phyloP scores from a whole-genome alignment of 2,888 invertebrate species.

The Oscheius sp. region DNA sequence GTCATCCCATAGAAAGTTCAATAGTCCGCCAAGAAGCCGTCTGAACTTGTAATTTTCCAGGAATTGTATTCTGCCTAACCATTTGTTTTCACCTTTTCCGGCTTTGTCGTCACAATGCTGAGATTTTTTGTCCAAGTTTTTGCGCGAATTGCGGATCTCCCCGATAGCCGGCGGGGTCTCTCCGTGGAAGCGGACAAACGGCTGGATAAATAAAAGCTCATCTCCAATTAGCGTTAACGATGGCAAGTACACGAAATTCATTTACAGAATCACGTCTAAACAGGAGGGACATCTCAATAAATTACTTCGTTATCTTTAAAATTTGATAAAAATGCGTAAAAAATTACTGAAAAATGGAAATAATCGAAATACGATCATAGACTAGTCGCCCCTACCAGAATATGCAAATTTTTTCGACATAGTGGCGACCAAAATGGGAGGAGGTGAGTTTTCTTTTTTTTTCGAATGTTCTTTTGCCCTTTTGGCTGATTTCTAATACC shows the following conservation, averaged over 20 bases:
- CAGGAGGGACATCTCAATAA: too few species aligned
- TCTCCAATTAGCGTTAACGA: neutral
- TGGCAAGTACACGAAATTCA: too few species aligned
- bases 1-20: too few species aligned
- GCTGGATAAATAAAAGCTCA: neutral
- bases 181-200: too few species aligned
- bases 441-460: neutral
- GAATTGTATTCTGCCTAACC: neutral
- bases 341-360: too few species aligned
- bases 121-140: constrained; percentile 9
- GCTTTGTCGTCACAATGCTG: neutral
- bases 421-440: neutral
- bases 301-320: too few species aligned
- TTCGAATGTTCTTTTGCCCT: neutral
- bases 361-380: neutral
- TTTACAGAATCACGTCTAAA: too few species aligned
- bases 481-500: neutral
- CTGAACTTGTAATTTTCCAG: too few species aligned
- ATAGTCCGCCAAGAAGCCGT: too few species aligned
- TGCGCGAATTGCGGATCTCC: neutral
- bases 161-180: too few species aligned
- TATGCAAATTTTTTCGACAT: neutral
- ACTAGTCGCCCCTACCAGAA: neutral
- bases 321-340: too few species aligned
- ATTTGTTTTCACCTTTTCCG: neutral